Base-by-base conservation (phyloP, 2,797 vertebrate species). In the Staurois parvus region DNA sequence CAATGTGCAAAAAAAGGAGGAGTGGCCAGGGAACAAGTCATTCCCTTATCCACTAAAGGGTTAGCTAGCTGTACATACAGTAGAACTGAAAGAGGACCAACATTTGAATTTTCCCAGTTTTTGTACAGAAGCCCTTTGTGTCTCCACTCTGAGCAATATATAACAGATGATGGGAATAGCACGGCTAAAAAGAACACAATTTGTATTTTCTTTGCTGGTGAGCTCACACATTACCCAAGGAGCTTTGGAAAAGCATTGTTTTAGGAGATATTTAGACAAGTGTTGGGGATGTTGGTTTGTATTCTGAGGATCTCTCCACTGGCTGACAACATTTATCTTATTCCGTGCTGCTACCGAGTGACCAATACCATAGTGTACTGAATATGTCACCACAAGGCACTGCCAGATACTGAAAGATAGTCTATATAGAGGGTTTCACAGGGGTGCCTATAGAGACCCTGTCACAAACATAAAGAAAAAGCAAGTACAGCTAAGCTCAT, bases 241-340 rank as follows among this genome's bases (percentile, higher is more conserved):
- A 34, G 29, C 9, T 28, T 74, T 59, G 12, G 66, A 52, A 26
- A 66, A 83, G 68, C 59, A 48, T 75, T 83, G 59, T 45, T 9
- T 40, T 29, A 83, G 59, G 29, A 67, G 75, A 83, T 75, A 83
- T 81, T 81, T 81, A 72, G 21, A 48, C 72, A 74, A 82, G 48
- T 74, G 70, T 72, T n/a, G 5, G 59, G 0, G 59, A 64, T 24
- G 24, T 26, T 64, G 59, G 9, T 64, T 64, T 64, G 59, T 64
- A 64, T 64, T 26, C 24, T 11, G 8, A 26, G n/a, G 21, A 24
- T 64, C 24, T 64, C 24, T n/a, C 59, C 11, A n/a, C 59, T 24
- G 59, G 24, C 59, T 26, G 24, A 8, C 9, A 64, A 12, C 59
- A 64, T 64, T 64, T 64, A n/a, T 26, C 24, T 64, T 8, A 64